Evolutionary conservation across 1,140 invertebrate species (phyloP).

Genomic region (Brachionus asplanchnoidis): DNA sequence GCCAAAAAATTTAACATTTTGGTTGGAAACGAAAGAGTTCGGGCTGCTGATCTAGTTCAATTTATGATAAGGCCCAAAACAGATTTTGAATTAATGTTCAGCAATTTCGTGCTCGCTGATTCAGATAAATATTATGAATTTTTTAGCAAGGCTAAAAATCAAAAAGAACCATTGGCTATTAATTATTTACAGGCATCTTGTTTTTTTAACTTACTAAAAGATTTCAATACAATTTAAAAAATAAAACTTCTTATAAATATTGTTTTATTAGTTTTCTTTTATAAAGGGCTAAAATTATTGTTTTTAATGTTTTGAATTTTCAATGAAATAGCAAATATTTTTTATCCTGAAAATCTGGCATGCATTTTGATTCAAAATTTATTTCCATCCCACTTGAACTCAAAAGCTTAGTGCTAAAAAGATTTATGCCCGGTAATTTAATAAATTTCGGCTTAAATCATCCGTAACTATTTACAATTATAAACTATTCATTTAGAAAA

Average conservation of each 20-base stretch:
- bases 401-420: background rate
- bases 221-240: background rate
- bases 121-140: conserved; percentile 13
- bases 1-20: conserved; percentile 33
- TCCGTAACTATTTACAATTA: background rate
- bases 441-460: background rate
- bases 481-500: background rate
- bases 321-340: background rate
- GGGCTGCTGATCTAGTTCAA: background rate
- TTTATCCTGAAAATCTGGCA: background rate
- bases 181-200: conserved; percentile 38
- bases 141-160: background rate
- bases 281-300: background rate
- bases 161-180: conserved; percentile 36
- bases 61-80: conserved; percentile 11
- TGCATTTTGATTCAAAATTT: background rate
- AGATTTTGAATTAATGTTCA: background rate
- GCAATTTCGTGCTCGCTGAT: background rate
- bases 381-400: background rate
- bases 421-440: background rate
- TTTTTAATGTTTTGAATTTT: background rate
- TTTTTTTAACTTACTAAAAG: conserved; percentile 30
- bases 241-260: background rate
- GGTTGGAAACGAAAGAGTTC: conserved; percentile 24
- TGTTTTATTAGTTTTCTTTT: conserved; percentile 1